Percentiles rank a stretch among this genome's conserved stretches.
Evolutionary conservation across 2,113 vertebrate genomes (phyloP).

Genomic region (Pyxicephalus adspersus): DNA sequence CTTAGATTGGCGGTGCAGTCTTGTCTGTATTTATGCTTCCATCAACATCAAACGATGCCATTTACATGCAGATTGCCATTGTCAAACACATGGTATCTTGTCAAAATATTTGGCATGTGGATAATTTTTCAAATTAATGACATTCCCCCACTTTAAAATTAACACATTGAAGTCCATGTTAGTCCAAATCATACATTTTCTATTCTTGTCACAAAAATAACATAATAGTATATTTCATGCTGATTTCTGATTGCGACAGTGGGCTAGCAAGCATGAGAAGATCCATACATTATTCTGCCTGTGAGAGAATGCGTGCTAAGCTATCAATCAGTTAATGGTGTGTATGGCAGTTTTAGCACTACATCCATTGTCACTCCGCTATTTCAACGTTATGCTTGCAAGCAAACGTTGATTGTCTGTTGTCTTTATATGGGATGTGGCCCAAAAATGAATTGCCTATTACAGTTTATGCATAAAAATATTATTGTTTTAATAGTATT

Average conservation of each 20-base stretch:
- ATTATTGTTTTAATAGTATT: too few relatives aligned
- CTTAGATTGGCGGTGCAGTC: slow-evolving; percentile 65
- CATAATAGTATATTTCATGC: neutral
- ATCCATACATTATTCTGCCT: slow-evolving; percentile 79
- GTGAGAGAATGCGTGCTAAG: slow-evolving; percentile 73
- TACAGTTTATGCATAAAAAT: too few relatives aligned
- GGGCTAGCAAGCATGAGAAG: slow-evolving; percentile 72
- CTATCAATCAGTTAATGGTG: slow-evolving; percentile 85
- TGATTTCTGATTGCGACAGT: slow-evolving; percentile 1
- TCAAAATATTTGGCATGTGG: slow-evolving; percentile 65
- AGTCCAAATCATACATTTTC: slow-evolving; percentile 62
- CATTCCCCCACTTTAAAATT: slow-evolving; percentile 71
- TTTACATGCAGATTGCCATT: slow-evolving; percentile 70
- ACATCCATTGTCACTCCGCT: slow-evolving; percentile 80
- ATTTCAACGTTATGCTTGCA: slow-evolving; percentile 73
- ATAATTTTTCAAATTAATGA: slow-evolving; percentile 65
- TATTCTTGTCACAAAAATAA: neutral
- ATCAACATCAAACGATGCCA: slow-evolving; percentile 67
- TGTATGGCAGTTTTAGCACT: slow-evolving; percentile 78
- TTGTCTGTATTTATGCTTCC: slow-evolving; percentile 64
- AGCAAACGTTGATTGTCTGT: slow-evolving; percentile 24
- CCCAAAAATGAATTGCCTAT: slow-evolving; percentile 13
- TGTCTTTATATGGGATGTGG: slow-evolving; percentile 5
- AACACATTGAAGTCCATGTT: slow-evolving; percentile 73
- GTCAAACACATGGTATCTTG: slow-evolving; percentile 67